Conservation (phyloP, 2,113 vertebrate genomes). For the Hirundichthys speculiger region DNA sequence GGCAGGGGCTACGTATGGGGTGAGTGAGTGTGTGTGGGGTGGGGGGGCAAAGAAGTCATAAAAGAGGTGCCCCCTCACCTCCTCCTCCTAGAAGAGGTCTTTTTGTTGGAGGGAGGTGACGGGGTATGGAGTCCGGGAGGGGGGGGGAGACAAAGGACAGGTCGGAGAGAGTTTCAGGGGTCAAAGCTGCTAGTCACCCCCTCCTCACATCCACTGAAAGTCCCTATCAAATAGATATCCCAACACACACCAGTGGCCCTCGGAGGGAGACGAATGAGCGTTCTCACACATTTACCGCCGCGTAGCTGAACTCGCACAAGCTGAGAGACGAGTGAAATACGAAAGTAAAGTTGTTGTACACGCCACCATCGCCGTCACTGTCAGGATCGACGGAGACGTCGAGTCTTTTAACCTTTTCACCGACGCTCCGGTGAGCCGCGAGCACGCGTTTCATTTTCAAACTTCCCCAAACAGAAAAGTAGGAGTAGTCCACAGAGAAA, state of each 20-base stretch:
- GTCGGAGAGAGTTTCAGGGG: conserved; percentile 84
- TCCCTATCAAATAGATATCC: conserved; percentile 55
- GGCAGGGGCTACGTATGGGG: conserved; percentile 50
- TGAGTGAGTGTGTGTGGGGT: not conserved
- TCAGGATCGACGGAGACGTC: too few relatives aligned
- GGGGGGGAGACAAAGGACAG: conserved; percentile 77
- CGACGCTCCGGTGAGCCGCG: too few relatives aligned
- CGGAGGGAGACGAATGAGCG: not conserved
- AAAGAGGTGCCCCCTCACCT: conserved; percentile 55
- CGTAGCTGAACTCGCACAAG: not conserved
- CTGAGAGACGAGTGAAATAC: too few relatives aligned
- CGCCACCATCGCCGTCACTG: too few relatives aligned
- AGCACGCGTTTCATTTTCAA: too few relatives aligned
- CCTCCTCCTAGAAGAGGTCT: conserved; percentile 51
- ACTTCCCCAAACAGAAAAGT: too few relatives aligned
- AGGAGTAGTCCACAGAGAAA: not conserved
- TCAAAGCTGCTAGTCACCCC: conserved; percentile 76
- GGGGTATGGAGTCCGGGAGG: conserved; percentile 46
- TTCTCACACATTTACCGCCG: conserved; percentile 16
- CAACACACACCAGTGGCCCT: not conserved
- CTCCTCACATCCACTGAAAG: conserved; percentile 60
- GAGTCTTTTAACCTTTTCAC: too few relatives aligned
- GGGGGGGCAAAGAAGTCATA: conserved; percentile 71
- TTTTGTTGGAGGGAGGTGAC: conserved; percentile 50
- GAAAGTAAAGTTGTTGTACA: too few relatives aligned